Conservation (phyloP, 2,888 invertebrate genomes). For the Sturmia bella region DNA sequence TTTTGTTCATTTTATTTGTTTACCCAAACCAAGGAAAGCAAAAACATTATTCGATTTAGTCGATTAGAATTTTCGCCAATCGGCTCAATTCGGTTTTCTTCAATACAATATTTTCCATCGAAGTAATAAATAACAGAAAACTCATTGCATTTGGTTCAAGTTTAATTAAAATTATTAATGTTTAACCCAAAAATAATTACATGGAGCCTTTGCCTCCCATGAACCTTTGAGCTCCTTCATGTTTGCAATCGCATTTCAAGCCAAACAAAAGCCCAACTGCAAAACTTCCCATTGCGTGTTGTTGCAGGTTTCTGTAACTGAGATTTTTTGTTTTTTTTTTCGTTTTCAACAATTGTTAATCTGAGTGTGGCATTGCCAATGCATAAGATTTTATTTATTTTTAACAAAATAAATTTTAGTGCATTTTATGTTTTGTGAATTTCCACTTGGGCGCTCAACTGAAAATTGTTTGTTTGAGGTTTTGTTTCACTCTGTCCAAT, state of each 20-base stretch:
- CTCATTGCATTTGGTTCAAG: not conserved
- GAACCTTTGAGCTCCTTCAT: not conserved
- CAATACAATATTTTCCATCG: not conserved
- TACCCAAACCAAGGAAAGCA: no score
- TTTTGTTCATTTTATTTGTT: no score
- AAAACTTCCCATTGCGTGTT: conserved; percentile 74
- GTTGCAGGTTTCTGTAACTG: conserved; percentile 47
- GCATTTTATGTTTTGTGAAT: conserved; percentile 78
- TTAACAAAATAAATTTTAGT: conserved; percentile 67
- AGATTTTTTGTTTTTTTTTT: conserved; percentile 44
- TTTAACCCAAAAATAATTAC: conserved; percentile 31
- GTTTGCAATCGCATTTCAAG: conserved; percentile 7
- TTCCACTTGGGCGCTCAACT: conserved; percentile 82
- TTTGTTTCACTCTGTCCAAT: conserved; percentile 54
- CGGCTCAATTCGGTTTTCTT: no score
- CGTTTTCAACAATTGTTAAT: conserved; percentile 37
- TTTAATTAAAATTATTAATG: conserved; percentile 4
- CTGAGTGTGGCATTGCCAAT: conserved; percentile 38
- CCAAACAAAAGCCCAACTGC: conserved; percentile 59
- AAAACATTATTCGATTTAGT: no score
- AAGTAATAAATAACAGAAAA: not conserved
- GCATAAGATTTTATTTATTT: conserved; percentile 34
- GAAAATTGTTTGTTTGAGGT: conserved; percentile 74
- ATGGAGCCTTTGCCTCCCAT: not conserved
- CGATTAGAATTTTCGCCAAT: no score